Evolutionary conservation across 2,888 invertebrate species (phyloP), one percentile per base, ranked within the genome.

Genomic region (Sipha maydis): DNA sequence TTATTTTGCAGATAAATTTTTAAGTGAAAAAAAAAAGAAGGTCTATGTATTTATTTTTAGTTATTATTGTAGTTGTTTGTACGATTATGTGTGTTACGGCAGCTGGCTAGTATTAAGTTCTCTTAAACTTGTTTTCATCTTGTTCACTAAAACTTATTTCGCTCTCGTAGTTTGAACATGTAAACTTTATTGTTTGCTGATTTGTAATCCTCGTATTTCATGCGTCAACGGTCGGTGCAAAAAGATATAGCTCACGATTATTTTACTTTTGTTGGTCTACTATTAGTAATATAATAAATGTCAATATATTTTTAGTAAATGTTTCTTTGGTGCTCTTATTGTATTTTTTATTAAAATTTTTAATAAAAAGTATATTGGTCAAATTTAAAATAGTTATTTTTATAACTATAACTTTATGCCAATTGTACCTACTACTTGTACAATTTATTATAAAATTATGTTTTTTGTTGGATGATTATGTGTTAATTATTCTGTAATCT

Each of bases 121-220:
- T 38, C 17, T 14, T 34, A 83, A 83, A 83, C 41, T 83, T 83
- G 28, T 56, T 28, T 75, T 83, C 61, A 61, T 84, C 21, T 76
- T 28, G 61, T 31, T 61, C 28, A 61, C 38, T 28, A 41, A 84
- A 84, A 84, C 84, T 84, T 76, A 61, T 84, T 84, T 73, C 21
- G 41, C 41, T 28, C 14, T 76, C 25, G 56, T 34, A 75, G 54
- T 83, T 83, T 83, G 31, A 83, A 83, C 71, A 71, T 75, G 61
- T 75, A 61, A 83, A 84, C 76, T 84, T 67, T 76, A 25, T 75
- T 83, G 56, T 76, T 84, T 61, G 41, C 56, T 61, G 61, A 61
- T 84, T 75, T 83, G 82, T 69, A 82, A 82, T 80, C 56, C 19
- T 75, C 14, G 54, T 61, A 75, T 83, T 83, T 83, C 28, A 75